phyloP scores from a whole-genome alignment of 2,888 invertebrate genomes.

The Aleiodes alternator region DNA sequence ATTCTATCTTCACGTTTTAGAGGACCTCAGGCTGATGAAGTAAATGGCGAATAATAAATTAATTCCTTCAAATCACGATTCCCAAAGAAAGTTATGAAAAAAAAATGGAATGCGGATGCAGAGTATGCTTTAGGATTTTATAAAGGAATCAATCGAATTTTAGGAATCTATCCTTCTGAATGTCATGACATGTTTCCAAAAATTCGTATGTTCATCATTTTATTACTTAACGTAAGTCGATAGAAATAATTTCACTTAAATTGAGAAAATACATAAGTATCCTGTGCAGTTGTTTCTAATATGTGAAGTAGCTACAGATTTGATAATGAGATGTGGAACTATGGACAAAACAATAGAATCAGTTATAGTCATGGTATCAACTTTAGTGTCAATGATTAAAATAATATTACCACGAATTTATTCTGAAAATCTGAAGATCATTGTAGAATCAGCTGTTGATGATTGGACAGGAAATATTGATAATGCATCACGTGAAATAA shows the following conservation, averaged over 20 bases:
- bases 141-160: background rate
- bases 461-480: background rate
- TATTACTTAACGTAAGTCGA: conserved; percentile 1
- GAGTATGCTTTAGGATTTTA: conserved; percentile 16
- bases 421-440: background rate
- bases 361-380: background rate
- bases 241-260: background rate
- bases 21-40: no score
- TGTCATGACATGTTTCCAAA: conserved; percentile 5
- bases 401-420: conserved; percentile 12
- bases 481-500: background rate
- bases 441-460: conserved; percentile 16
- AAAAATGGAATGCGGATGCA: conserved; percentile 9
- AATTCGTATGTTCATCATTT: conserved; percentile 9
- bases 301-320: conserved; percentile 2
- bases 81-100: background rate
- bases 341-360: conserved; percentile 16
- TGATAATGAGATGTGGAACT: background rate
- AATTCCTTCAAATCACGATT: no score
- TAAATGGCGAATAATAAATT: no score
- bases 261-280: background rate
- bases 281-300: conserved; percentile 6
- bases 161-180: conserved; percentile 22
- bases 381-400: conserved; percentile 1
- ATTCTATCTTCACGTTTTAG: no score